Base-by-base conservation (phyloP, 2,888 invertebrate genomes). In the Orthonychiurus folsomi region DNA sequence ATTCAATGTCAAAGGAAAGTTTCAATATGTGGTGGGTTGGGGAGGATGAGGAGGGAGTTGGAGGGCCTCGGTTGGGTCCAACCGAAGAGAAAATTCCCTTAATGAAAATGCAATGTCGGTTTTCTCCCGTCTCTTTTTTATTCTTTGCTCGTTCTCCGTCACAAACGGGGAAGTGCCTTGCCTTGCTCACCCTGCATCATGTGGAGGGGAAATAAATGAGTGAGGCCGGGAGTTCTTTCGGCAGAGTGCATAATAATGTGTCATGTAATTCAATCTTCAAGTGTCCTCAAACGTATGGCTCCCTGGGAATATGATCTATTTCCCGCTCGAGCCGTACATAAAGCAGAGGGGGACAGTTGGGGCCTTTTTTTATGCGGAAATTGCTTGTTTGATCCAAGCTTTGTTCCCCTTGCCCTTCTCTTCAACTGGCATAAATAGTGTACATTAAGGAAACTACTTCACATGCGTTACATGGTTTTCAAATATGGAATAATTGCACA, bases 1-100 rank as follows among this genome's bases (percentile, higher is more conserved):
- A 20, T 52, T 52, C 52, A 52, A 20, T 52, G n/a, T 52, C 52
- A 52, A 21, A 52, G n/a, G 23, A 52, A 52, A 52, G 52, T 52
- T 52, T 37, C 37, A 37, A 37, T 37, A 37, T 37, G 37, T 37
- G 9, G 37, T 37, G 9, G 37, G 15, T 5, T 37, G 37, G 37
- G 37, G 37, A 37, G 37, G 15, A 15, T 9, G 37, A 37, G 15
- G 15, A 37, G 15, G 15, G 37, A 15, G 37, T 37, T 37, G 37
- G n/a, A n/a, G n/a, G n/a, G n/a, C n/a, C n/a, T n/a, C n/a, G 37
- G 37, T 37, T 37, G 37, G 37, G 37, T 37, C 15, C 37, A 37
- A 15, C 9, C 37, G 9, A 37, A 15, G 37, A 15, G 15, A 37
- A 37, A 37, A 37, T 37, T 37, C 15, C 37, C 37, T 37, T 37